These are phyloP conservation scores for Ptychodera flava DNA, from an alignment of 35 echinoderm and acorn worm species.

Conservation along the genomic window DNA sequence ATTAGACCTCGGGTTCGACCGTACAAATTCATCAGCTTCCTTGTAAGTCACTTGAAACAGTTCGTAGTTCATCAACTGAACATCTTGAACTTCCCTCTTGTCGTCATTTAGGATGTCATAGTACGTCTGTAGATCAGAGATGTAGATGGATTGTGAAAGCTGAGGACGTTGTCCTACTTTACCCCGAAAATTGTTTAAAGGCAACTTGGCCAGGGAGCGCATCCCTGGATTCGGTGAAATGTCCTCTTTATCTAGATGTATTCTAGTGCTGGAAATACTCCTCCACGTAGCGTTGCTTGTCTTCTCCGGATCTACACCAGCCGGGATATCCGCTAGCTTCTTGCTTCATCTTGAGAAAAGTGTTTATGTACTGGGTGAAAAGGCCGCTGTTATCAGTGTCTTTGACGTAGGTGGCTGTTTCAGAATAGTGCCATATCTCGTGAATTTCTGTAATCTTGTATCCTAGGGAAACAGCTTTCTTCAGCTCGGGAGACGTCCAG, in stretches of 20 bases:
- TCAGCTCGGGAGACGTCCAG: too few relatives aligned
- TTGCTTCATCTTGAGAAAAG: constrained; percentile 2
- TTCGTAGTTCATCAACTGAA: not conserved
- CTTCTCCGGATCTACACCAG: not conserved
- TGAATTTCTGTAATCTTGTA: too few relatives aligned
- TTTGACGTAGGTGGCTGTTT: too few relatives aligned
- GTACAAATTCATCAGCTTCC: not conserved
- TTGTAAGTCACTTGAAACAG: not conserved
- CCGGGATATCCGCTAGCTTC: not conserved
- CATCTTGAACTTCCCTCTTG: too few relatives aligned
- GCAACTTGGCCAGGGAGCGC: not conserved
- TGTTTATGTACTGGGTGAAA: not conserved
- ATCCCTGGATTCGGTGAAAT: not conserved
- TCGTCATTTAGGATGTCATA: not conserved
- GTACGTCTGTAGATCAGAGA: not conserved
- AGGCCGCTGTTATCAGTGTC: too few relatives aligned
- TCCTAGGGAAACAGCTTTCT: too few relatives aligned
- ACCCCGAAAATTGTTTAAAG: constrained; percentile 3
- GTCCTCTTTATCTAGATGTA: not conserved
- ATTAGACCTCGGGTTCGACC: constrained; percentile 14
- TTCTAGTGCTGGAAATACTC: not conserved
- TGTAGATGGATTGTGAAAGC: not conserved
- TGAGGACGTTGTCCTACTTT: not conserved
- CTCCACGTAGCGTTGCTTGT: not conserved
- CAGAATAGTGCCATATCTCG: too few relatives aligned